Evolutionary conservation across 2,113 vertebrate species (phyloP), one percentile per base, ranked within the genome.

Genomic region (Paramormyrops kingsleyae): DNA sequence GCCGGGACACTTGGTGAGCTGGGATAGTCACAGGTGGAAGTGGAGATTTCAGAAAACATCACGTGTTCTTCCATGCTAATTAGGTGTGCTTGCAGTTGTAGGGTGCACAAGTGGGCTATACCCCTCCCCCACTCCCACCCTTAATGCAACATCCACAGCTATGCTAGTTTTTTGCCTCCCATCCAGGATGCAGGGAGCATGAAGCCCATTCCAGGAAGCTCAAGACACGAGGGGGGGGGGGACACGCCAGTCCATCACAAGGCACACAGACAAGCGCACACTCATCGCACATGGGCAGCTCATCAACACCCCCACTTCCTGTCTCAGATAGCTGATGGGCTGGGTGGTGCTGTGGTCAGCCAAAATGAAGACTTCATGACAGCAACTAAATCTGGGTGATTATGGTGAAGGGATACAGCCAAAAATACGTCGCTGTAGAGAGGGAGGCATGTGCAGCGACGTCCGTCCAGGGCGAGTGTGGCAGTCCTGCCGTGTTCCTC

Each of bases 371-470:
- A 84, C 83, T 12, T 46, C 19, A 84, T 47, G 83, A 53, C 85
- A 87, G 50, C 15, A 8, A 53, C 85, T 87, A 53, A 52, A 87
- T 87, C 50, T 35, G n/a, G 85, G 50, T 50, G 50, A 87, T 87
- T 39, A 53, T 31, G 50, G 50, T 53, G 85, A 49, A 87, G 27
- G 31, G n/a, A 35, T 35, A 8, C 50, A 52, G 49, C 85, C 85
- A 87, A 39, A 87, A 87, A 87, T 53, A 56, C 9, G 27, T 12
- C 10, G 12, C 50, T 87, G 49, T 35, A 17, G 49, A 53, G 85
- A 13, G 31, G 7, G 39, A 47, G 39, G 62, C 10, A 10, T 31
- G 27, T 19, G 62, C 39, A 47, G 42, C 8, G 0, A 47, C 42
- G 4, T 42, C 74, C 39, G 19, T 84, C 83, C 39, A 24, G 83